phyloP scores from a whole-genome alignment of 2,797 vertebrate genomes.

The Microcaecilia unicolor region DNA sequence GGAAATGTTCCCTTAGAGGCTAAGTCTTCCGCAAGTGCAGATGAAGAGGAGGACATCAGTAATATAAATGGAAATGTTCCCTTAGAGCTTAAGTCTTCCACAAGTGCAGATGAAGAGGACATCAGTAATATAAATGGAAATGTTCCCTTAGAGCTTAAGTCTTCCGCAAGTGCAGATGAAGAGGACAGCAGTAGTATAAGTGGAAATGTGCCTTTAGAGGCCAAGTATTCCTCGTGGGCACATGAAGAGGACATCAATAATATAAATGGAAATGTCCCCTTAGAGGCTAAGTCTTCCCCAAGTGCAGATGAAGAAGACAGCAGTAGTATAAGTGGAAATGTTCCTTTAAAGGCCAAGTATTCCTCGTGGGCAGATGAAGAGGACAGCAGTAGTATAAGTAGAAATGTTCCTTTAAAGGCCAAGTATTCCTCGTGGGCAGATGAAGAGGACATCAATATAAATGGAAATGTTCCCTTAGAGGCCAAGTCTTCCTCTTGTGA shows the following conservation, averaged over 20 bases:
- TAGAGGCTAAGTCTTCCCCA: no score
- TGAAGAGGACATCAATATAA: constrained; percentile 7
- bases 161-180: constrained; percentile 4
- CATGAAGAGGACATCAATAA: constrained; percentile 11
- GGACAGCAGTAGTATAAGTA: background rate
- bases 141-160: no score
- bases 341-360: no score
- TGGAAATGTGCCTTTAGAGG: constrained; percentile 2
- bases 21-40: no score
- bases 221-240: no score
- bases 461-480: constrained; percentile 6
- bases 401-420: constrained; percentile 3
- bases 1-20: constrained; percentile 4
- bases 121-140: background rate
- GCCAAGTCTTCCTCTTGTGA: constrained; percentile 4
- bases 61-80: background rate
- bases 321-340: background rate
- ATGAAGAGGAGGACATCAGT: constrained; percentile 13
- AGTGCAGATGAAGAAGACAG: constrained; percentile 8
- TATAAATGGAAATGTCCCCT: background rate
- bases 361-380: constrained; percentile 15
- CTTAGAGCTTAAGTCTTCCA: no score
- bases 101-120: constrained; percentile 7
- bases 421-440: no score
- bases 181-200: constrained; percentile 4